Percentiles rank a stretch among this genome's conserved stretches.
Evolutionary conservation across 2,888 invertebrate genomes (phyloP).

Genomic region (Eledone cirrhosa): DNA sequence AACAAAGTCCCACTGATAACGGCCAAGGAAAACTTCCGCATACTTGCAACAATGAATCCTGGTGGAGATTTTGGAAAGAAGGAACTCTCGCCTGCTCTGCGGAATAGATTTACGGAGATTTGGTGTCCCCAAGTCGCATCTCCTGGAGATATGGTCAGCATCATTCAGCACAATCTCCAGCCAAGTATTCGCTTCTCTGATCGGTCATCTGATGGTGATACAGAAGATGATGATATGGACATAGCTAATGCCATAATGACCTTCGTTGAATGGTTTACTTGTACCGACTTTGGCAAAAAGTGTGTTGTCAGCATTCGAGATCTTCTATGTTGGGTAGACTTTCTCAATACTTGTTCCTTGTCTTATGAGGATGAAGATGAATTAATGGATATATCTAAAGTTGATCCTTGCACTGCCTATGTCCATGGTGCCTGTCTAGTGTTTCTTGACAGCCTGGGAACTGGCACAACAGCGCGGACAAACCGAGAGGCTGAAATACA

Average conservation of each 20-base stretch:
- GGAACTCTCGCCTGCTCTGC: conserved; percentile 93
- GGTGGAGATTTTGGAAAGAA: conserved; percentile 99
- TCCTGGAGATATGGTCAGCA: conserved; percentile 79
- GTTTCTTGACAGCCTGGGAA: conserved; percentile 90
- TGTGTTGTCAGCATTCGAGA: conserved; percentile 84
- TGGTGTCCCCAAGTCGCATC: conserved; percentile 80
- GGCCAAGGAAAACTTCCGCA: conserved; percentile 80
- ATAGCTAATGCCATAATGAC: conserved; percentile 74
- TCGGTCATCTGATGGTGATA: conserved; percentile 70
- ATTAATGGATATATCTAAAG: conserved; percentile 19
- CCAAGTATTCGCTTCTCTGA: conserved; percentile 70
- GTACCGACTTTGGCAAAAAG: conserved; percentile 76
- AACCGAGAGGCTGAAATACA: conserved; percentile 13
- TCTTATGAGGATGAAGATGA: conserved; percentile 40
- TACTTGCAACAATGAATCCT: conserved; percentile 99
- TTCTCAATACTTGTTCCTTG: conserved; percentile 76
- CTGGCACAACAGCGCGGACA: conserved; percentile 70
- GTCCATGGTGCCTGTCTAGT: conserved; percentile 91
- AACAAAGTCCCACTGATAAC: conserved; percentile 59
- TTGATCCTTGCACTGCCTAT: conserved; percentile 72
- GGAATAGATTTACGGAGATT: conserved; percentile 98
- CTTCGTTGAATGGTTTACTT: conserved; percentile 81
- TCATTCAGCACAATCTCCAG: conserved; percentile 82
- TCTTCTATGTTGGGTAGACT: conserved; percentile 89
- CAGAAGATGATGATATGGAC: conserved; percentile 17